Conservation (phyloP, 2,888 invertebrate genomes). For the Leucoptera coffeella region DNA sequence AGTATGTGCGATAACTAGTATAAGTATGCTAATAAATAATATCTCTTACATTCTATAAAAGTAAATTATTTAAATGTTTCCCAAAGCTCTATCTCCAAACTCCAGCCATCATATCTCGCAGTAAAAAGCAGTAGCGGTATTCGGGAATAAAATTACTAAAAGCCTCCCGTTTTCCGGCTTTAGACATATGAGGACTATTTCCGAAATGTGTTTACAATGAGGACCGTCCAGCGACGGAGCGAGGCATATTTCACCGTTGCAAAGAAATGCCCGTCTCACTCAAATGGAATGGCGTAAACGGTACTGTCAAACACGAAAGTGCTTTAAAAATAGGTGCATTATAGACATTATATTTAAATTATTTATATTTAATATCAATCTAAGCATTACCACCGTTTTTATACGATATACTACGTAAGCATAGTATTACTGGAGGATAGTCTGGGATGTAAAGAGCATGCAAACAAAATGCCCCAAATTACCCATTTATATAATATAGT, state of each 20-base stretch:
- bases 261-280: slow-evolving; percentile 30
- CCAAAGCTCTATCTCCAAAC: too few relatives aligned
- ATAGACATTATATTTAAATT: neutral
- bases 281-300: slow-evolving; percentile 24
- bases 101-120: neutral
- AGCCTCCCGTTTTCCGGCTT: slow-evolving; percentile 23
- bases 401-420: too few relatives aligned
- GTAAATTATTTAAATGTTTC: too few relatives aligned
- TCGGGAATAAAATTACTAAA: slow-evolving; percentile 29
- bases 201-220: slow-evolving; percentile 49
- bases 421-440: too few relatives aligned
- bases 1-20: too few relatives aligned
- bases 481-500: too few relatives aligned
- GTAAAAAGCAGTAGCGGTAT: neutral
- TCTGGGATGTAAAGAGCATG: too few relatives aligned
- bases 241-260: slow-evolving; percentile 44
- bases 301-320: slow-evolving; percentile 13
- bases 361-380: too few relatives aligned
- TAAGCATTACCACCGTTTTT: too few relatives aligned
- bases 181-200: slow-evolving; percentile 28
- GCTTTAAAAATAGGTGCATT: neutral
- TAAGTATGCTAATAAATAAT: too few relatives aligned
- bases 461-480: too few relatives aligned
- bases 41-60: too few relatives aligned
- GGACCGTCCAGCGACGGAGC: slow-evolving; percentile 14